A percentile compares a stretch with the other conserved stretches of the same genome.
Conservation (phyloP, 2,888 invertebrate genomes). For the Polyploca ridens region DNA sequence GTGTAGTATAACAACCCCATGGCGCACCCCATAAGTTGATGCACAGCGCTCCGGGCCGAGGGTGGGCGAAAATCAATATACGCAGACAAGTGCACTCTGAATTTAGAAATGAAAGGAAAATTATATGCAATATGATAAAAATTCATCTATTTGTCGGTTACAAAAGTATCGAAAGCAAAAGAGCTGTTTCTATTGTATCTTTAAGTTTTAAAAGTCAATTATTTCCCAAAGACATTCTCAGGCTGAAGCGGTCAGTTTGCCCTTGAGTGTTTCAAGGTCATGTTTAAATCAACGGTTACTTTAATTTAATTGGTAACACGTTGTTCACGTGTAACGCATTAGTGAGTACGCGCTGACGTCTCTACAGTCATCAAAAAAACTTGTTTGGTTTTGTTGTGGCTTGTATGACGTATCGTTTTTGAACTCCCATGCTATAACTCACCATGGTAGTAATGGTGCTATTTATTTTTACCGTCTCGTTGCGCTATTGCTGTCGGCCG, state of each 20-base stretch:
- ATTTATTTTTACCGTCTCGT: constrained; percentile 18
- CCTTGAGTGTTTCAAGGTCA: neutral
- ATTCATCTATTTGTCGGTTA: too few relatives aligned
- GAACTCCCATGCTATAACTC: neutral
- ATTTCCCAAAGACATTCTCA: neutral
- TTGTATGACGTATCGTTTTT: constrained; percentile 6
- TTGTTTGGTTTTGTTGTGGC: constrained; percentile 1
- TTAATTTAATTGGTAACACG: constrained; percentile 3
- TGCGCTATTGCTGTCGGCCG: constrained; percentile 16
- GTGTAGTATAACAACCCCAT: constrained; percentile 24
- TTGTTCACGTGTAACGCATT: constrained; percentile 12
- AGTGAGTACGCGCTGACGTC: neutral
- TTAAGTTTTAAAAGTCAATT: too few relatives aligned
- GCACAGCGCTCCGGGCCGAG: constrained; percentile 16
- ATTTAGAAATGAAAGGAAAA: neutral
- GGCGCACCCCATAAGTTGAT: constrained; percentile 27
- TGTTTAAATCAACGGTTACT: neutral
- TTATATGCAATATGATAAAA: too few relatives aligned
- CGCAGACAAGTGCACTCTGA: constrained; percentile 12
- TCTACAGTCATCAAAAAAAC: neutral
- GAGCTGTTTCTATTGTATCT: too few relatives aligned
- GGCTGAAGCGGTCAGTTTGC: neutral
- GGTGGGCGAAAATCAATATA: constrained; percentile 13
- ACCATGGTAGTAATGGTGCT: neutral
- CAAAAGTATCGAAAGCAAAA: too few relatives aligned